Conservation (phyloP, 37 sponge, comb jelly and placozoan species). For the Aphrocallistes beatrix region DNA sequence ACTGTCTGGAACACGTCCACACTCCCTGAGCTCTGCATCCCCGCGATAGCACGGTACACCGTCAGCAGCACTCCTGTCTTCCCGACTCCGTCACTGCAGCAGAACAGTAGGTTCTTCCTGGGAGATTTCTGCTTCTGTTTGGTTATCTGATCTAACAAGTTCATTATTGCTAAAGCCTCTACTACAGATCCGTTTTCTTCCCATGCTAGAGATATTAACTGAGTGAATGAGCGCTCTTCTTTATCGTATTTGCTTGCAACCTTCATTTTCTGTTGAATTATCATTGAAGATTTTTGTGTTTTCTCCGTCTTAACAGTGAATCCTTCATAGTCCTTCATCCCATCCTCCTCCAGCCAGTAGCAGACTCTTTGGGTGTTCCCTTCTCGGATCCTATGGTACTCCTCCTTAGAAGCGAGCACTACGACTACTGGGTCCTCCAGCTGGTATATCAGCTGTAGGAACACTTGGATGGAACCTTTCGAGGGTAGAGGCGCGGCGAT, state of each 20-base stretch:
- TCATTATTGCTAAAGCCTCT: background rate
- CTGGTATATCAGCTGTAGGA: background rate
- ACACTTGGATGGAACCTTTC: background rate
- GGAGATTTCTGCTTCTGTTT: background rate
- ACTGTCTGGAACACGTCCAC: background rate
- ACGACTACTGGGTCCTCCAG: background rate
- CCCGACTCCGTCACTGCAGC: constrained; percentile 1
- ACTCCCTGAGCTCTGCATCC: background rate
- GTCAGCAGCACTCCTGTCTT: background rate
- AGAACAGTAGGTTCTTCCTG: background rate
- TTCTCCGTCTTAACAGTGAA: background rate
- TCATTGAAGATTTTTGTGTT: background rate
- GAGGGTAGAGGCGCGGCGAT: background rate
- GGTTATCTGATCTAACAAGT: background rate
- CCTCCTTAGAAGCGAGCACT: background rate
- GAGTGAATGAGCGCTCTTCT: background rate
- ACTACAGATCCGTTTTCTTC: background rate
- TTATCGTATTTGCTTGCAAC: background rate
- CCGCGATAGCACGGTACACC: background rate
- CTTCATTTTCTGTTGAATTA: background rate
- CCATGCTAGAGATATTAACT: background rate
- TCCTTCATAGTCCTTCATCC: background rate
- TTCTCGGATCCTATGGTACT: background rate
- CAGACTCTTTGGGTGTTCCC: background rate
- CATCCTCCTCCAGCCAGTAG: background rate